Percentiles rank a stretch among this genome's conserved stretches.
Conservation (phyloP, 2,797 vertebrate genomes). For the Myotis vivesi region DNA sequence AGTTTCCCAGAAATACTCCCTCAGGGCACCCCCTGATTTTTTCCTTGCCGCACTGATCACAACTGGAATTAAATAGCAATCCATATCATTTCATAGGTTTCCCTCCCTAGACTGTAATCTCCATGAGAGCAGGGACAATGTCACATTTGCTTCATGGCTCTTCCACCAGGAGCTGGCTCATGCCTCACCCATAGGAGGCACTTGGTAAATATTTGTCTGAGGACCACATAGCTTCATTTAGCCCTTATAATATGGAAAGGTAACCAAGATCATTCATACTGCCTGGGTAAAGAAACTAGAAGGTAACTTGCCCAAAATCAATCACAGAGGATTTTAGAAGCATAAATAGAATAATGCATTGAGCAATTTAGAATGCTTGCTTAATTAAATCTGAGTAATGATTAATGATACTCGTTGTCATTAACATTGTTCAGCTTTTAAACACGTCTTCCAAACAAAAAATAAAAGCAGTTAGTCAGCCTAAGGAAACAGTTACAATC, state of each 20-base stretch:
- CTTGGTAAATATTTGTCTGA: not conserved
- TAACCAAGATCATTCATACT: not conserved
- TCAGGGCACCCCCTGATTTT: not conserved
- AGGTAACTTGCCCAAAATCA: slow-evolving; percentile 14
- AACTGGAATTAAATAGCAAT: not conserved
- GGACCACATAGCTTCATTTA: not conserved
- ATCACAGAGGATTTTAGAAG: slow-evolving; percentile 9
- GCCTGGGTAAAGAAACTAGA: slow-evolving; percentile 3
- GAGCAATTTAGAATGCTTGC: slow-evolving; percentile 33
- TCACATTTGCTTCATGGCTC: not conserved
- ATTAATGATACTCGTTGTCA: slow-evolving; percentile 51
- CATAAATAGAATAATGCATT: slow-evolving; percentile 33
- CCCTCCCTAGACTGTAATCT: not conserved
- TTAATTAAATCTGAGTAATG: slow-evolving; percentile 67
- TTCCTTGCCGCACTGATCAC: not conserved
- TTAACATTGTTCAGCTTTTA: slow-evolving; percentile 48
- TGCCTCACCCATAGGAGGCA: not conserved
- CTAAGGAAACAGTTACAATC: slow-evolving; percentile 45
- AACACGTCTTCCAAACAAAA: slow-evolving; percentile 30
- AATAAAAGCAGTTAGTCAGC: slow-evolving; percentile 20
- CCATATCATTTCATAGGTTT: not conserved
- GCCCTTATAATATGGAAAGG: not conserved
- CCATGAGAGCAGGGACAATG: not conserved
- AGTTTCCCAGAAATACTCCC: not conserved
- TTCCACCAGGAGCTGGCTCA: not conserved